These are phyloP conservation scores for Cranoglanis bouderius DNA, from an alignment of 2,113 vertebrate genomes.

Conservation along the genomic window DNA sequence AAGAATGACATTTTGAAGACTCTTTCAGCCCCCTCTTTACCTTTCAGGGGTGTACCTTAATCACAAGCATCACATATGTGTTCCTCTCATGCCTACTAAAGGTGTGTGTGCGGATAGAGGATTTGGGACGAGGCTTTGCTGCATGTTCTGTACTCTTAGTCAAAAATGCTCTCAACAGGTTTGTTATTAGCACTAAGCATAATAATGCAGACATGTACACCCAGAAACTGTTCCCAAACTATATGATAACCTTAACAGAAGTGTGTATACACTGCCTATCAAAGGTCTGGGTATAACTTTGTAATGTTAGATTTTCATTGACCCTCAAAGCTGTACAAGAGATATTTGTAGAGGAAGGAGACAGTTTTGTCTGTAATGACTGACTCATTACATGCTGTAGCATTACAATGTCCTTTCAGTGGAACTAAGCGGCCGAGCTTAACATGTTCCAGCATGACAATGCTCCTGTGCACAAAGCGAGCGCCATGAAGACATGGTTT, in stretches of 20 bases:
- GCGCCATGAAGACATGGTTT: neutral
- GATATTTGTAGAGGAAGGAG: neutral
- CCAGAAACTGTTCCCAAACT: neutral
- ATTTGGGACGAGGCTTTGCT: neutral
- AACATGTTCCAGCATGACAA: neutral
- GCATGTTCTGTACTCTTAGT: neutral
- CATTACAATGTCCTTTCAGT: neutral
- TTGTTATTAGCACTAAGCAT: neutral
- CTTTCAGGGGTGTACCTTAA: conserved; percentile 56
- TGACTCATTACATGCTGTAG: neutral
- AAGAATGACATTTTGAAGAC: conserved; percentile 74
- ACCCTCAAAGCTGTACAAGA: neutral
- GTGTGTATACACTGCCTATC: neutral
- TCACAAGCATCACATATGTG: conserved; percentile 42
- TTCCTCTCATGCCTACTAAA: conserved; percentile 32
- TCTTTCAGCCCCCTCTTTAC: conserved; percentile 62
- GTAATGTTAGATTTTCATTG: too few relatives aligned
- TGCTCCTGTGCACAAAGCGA: neutral
- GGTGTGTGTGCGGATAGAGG: neutral
- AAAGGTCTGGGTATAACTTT: neutral
- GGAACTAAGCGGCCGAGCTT: neutral
- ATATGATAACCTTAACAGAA: neutral
- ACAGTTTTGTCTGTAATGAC: too few relatives aligned
- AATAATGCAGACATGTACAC: neutral
- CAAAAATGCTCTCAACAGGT: neutral